Percentiles rank a stretch among this genome's conserved stretches.
Evolutionary conservation across 2,797 vertebrate genomes (phyloP).

Genomic region (Galago senegalensis): DNA sequence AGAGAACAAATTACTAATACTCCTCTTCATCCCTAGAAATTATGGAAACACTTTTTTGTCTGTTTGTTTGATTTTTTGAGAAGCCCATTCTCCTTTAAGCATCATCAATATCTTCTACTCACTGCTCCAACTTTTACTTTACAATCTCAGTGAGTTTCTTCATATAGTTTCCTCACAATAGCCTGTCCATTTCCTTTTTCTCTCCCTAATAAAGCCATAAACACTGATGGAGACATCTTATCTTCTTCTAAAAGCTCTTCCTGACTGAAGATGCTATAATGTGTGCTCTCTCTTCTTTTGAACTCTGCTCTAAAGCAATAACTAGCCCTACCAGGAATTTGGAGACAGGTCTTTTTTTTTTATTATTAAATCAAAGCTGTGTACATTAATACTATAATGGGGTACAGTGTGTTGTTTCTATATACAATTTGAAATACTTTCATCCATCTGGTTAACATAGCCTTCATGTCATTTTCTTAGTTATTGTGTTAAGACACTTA

Average conservation of each 20-base stretch:
- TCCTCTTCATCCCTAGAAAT: background rate
- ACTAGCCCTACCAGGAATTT: background rate
- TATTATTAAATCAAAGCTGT: no score
- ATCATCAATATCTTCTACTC: background rate
- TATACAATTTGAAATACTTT: no score
- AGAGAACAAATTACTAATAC: background rate
- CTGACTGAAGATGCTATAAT: background rate
- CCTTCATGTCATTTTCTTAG: no score
- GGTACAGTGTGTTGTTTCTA: no score
- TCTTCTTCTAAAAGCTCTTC: conserved; percentile 13
- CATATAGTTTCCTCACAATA: background rate
- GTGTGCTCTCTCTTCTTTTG: background rate
- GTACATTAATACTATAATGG: no score
- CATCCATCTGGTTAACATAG: no score
- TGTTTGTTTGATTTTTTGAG: background rate
- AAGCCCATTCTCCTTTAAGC: background rate
- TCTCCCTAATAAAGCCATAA: background rate
- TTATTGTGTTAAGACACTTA: no score
- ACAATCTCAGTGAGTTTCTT: background rate
- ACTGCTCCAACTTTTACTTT: background rate
- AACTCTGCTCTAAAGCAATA: conserved; percentile 18
- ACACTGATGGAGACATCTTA: background rate
- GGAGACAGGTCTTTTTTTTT: background rate
- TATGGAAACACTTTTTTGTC: background rate
- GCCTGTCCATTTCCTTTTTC: background rate